phyloP scores from a whole-genome alignment of 1,140 invertebrate species.

The Plutomurus gul region DNA sequence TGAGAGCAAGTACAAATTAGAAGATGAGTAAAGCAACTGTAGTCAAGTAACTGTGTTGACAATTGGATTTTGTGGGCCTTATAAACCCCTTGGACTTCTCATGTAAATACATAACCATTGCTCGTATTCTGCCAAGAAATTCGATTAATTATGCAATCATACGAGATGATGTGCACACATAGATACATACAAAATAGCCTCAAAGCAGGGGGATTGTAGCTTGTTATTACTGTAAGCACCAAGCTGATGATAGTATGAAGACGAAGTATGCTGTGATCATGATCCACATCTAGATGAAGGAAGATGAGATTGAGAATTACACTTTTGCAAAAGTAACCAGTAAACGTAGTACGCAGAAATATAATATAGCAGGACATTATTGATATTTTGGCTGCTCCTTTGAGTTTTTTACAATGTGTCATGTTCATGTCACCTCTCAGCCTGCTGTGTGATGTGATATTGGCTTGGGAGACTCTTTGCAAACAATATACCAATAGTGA shows the following conservation, averaged over 20 bases:
- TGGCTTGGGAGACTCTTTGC: background rate
- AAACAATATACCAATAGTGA: background rate
- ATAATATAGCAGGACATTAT: background rate
- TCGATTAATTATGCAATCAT: conserved; percentile 26
- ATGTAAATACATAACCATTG: too few relatives aligned
- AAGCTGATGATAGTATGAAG: background rate
- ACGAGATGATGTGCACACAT: background rate
- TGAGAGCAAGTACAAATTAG: background rate
- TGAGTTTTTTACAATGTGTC: background rate
- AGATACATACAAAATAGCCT: too few relatives aligned
- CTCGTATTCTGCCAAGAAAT: conserved; percentile 11
- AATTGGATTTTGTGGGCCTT: background rate
- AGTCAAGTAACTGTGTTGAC: background rate
- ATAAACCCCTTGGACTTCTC: background rate
- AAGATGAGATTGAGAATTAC: too few relatives aligned
- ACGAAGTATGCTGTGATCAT: background rate
- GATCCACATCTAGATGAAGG: conserved; percentile 7
- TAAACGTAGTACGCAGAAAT: background rate
- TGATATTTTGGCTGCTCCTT: background rate
- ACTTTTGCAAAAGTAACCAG: background rate
- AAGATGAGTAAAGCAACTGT: background rate
- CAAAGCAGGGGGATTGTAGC: background rate
- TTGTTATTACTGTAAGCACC: background rate
- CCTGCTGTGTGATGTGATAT: background rate
- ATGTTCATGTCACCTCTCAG: background rate